Percentiles rank a stretch among this genome's conserved stretches.
phyloP scores from a whole-genome alignment of 2,888 invertebrate species.

The Cosmia trapezina region DNA sequence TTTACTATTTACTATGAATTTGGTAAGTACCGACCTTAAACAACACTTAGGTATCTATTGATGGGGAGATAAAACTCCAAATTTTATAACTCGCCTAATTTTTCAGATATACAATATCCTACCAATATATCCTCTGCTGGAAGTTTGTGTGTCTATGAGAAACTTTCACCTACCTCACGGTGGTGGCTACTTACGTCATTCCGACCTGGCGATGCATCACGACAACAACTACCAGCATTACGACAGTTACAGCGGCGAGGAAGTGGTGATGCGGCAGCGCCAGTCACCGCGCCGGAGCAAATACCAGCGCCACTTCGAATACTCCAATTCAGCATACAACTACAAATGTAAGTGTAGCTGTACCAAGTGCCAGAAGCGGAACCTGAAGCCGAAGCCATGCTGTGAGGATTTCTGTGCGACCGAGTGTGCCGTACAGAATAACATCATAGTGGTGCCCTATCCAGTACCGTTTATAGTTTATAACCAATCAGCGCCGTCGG shows the following conservation, averaged over 20 bases:
- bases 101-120: constrained; percentile 45
- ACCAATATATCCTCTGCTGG: constrained; percentile 27
- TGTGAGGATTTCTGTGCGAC: constrained; percentile 34
- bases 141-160: constrained; percentile 20
- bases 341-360: constrained; percentile 50
- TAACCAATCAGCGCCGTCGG: constrained; percentile 29
- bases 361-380: constrained; percentile 27
- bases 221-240: constrained; percentile 15
- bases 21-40: constrained; percentile 28
- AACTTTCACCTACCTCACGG: constrained; percentile 27
- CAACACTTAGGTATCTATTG: background rate
- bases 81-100: background rate
- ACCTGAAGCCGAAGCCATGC: constrained; percentile 31
- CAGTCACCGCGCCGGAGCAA: background rate
- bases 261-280: constrained; percentile 26
- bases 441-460: constrained; percentile 52
- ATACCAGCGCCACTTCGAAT: constrained; percentile 18
- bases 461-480: constrained; percentile 48
- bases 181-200: constrained; percentile 19
- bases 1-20: constrained; percentile 25
- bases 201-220: constrained; percentile 12
- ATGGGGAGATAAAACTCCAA: too few relatives aligned
- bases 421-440: constrained; percentile 34
- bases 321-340: constrained; percentile 27
- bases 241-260: constrained; percentile 44